Percentiles rank a stretch among this genome's conserved stretches.
Conservation (phyloP, 2,113 vertebrate species). For the Isichthys henryi region DNA sequence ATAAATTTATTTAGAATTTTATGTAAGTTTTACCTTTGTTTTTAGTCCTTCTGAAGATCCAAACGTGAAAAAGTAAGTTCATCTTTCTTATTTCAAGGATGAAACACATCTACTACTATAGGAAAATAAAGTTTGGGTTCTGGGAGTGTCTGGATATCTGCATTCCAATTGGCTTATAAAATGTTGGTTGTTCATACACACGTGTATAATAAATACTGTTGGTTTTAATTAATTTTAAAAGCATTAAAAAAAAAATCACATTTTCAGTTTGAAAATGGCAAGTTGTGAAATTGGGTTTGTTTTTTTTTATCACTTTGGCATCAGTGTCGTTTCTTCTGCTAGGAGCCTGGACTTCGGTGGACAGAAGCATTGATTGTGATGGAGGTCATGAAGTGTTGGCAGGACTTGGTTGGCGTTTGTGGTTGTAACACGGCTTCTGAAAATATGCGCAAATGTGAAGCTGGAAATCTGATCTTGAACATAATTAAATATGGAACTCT, state of each 20-base stretch:
- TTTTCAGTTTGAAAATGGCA: background rate
- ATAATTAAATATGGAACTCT: too few species aligned
- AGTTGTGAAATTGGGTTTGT: background rate
- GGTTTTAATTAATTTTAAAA: background rate
- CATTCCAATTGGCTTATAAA: background rate
- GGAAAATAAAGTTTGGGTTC: background rate
- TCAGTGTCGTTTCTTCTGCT: background rate
- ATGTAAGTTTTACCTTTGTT: background rate
- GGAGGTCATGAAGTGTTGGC: background rate
- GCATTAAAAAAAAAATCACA: background rate
- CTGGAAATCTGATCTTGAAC: too few species aligned
- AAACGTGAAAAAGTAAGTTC: background rate
- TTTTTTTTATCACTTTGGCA: background rate
- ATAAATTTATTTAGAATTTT: background rate
- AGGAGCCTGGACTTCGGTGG: background rate
- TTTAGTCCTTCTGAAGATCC: background rate
- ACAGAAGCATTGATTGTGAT: background rate
- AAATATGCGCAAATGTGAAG: too few species aligned
- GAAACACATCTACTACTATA: background rate
- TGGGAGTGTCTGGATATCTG: background rate
- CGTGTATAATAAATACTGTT: background rate
- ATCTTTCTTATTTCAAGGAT: background rate
- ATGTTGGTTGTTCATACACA: background rate
- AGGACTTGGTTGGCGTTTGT: background rate
- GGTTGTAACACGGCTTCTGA: too few species aligned